Evolutionary conservation across 2,113 vertebrate species (phyloP).

Genomic region (Alligator mississippiensis): DNA sequence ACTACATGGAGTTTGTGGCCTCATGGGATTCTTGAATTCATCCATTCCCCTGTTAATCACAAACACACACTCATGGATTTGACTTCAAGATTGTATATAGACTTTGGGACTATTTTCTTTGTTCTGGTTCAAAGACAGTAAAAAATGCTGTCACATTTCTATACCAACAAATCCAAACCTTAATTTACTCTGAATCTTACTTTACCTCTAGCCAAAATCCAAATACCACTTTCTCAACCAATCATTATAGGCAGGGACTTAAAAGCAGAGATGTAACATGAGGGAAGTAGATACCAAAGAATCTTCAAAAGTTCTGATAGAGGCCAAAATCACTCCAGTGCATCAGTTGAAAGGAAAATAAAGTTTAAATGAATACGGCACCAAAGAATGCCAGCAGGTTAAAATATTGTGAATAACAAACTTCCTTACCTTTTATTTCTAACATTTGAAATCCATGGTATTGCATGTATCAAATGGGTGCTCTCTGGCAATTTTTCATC

Average conservation of each 20-base stretch:
- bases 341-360: not conserved
- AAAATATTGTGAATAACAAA: not conserved
- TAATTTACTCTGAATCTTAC: not conserved
- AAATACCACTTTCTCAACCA: not conserved
- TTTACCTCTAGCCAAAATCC: not conserved
- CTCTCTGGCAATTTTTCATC: not conserved
- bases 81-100: not conserved
- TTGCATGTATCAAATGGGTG: not conserved
- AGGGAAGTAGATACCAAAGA: not conserved
- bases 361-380: not conserved
- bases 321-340: not conserved
- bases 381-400: not conserved
- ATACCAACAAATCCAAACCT: not conserved
- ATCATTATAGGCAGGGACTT: rapidly evolving
- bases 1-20: not conserved
- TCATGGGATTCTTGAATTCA: not conserved
- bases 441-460: not conserved
- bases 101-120: not conserved
- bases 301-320: not conserved
- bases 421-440: not conserved
- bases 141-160: not conserved
- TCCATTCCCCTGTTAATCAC: not conserved
- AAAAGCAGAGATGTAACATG: not conserved
- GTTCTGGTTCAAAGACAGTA: not conserved
- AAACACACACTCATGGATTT: not conserved